Evolutionary conservation across 2,797 vertebrate genomes (phyloP).

Genomic region (Cephalopachus bancanus): DNA sequence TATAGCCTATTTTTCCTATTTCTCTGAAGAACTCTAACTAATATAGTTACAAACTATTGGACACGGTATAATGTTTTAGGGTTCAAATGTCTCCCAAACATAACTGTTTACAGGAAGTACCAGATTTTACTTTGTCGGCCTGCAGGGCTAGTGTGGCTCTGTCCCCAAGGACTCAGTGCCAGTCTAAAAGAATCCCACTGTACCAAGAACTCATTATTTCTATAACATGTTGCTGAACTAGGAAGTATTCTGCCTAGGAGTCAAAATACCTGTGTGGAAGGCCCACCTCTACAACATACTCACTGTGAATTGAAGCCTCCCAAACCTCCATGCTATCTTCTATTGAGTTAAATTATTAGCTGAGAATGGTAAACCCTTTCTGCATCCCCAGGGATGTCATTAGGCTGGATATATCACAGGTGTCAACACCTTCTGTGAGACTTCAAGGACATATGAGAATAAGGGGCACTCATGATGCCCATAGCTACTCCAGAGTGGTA

Average conservation of each 20-base stretch:
- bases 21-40: not conserved
- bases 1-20: not conserved
- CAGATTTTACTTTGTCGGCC: not conserved
- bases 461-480: not conserved
- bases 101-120: not conserved
- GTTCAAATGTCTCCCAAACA: not conserved
- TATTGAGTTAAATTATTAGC: not conserved
- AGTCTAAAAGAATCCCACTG: not conserved
- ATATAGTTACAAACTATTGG: not conserved
- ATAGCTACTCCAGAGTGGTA: not conserved
- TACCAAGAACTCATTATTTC: not conserved
- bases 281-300: not conserved
- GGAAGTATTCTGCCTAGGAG: not conserved
- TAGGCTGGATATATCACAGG: not conserved
- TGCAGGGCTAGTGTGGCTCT: not conserved
- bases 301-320: accelerated
- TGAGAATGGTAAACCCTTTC: not conserved
- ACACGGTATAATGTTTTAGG: not conserved
- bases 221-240: not conserved
- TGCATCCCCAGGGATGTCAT: not conserved
- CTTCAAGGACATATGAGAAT: not conserved
- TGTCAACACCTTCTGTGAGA: not conserved
- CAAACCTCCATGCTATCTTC: not conserved
- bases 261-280: not conserved
- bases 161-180: not conserved